Evolutionary conservation across 1,140 invertebrate species (phyloP), one percentile per base, ranked within the genome.

Genomic region (Vanessa tameamea): DNA sequence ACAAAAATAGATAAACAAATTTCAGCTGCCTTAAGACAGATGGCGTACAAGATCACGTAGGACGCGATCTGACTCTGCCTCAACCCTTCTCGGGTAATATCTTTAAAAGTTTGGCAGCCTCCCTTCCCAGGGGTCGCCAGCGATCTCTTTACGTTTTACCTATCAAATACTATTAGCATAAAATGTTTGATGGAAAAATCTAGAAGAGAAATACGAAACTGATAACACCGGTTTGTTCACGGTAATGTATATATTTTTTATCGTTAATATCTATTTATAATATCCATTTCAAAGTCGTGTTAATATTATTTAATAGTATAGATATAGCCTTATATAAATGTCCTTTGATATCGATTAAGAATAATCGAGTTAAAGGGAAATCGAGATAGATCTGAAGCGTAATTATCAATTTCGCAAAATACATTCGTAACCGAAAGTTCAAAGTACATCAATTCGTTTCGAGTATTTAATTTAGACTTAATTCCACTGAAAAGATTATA

Each of bases 51-150:
- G 84, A 87, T 87, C 90, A 91, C 88, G 90, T 88, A 91, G 87
- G 88, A 90, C 87, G 82, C 80, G 81, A 78, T 73, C 66, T 61
- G 66, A 12, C 74, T 70, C 73, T 71, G 82, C 78, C 76, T 85
- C 87, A 92, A 92, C 90, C 90, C 90, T 92, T 92, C 85, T 81
- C 69, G 82, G 83, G 85, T 92, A 92, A 92, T 92, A 91, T 88
- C 90, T 91, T 92, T 92, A 91, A 92, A 92, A 92, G 90, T 92
- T 92, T 79, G 74, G 68, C 77, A 76, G 75, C 70, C 78, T 80
- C 75, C 80, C 75, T 71, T 85, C 81, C 82, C 80, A 61, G 75
- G 85, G 87, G 84, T 65, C 63, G 77, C 73, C 65, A 75, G 74
- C 78, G 80, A 86, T 87, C 82, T 86, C 80, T 85, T 82, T 85